A percentile compares a stretch with the other conserved stretches of the same genome.
Evolutionary conservation across 2,113 vertebrate species (phyloP).

Genomic region (Pachycephala philippinensis): DNA sequence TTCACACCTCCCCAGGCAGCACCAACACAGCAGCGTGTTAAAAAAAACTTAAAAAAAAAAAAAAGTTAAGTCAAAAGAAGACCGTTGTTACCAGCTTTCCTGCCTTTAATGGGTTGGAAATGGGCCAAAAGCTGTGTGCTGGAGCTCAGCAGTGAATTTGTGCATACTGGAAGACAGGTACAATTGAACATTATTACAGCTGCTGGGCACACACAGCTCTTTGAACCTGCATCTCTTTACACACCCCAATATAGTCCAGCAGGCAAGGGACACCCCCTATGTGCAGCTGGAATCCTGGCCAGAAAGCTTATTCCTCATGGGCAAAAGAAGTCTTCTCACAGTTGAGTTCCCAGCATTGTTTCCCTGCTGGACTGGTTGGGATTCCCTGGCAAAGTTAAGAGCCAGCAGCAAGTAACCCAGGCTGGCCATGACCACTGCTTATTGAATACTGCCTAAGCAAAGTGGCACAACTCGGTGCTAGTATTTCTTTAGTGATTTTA

Average conservation of each 20-base stretch:
- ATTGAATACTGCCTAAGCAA: fast-evolving
- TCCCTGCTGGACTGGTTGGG: neutral
- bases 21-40: neutral
- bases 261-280: neutral
- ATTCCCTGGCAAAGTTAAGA: neutral
- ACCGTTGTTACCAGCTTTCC: neutral
- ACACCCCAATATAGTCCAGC: fast-evolving
- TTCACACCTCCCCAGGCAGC: neutral
- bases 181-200: neutral
- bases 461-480: neutral
- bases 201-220: neutral
- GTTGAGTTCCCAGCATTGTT: neutral
- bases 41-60: neutral
- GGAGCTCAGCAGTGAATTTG: neutral
- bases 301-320: fast-evolving
- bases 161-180: neutral
- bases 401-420: neutral
- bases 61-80: neutral
- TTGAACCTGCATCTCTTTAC: neutral
- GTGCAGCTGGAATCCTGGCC: neutral
- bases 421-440: neutral
- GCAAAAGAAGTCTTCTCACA: neutral
- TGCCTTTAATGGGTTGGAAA: neutral
- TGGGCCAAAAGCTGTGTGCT: neutral
- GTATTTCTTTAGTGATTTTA: neutral